These are phyloP conservation scores for Gulo gulo DNA, from an alignment of 2,113 vertebrate genomes.

Conservation along the genomic window DNA sequence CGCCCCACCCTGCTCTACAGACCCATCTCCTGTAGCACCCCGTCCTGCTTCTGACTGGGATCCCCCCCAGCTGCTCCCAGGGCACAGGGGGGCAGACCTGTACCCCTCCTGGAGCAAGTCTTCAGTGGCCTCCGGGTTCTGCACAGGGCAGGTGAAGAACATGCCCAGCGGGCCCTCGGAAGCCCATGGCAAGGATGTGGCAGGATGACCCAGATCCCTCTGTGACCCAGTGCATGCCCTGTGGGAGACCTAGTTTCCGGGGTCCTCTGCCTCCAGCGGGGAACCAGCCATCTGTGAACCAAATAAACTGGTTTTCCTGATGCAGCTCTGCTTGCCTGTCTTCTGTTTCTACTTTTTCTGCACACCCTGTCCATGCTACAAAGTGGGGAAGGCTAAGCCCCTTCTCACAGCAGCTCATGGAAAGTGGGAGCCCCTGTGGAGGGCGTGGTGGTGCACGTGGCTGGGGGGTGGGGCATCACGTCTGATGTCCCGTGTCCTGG, in stretches of 20 bases:
- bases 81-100: accelerated
- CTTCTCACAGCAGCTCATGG: accelerated
- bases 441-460: neutral
- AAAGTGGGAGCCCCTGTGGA: neutral
- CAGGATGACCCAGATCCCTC: no score
- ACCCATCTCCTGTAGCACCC: neutral
- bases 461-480: accelerated
- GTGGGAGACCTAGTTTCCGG: accelerated
- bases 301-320: neutral
- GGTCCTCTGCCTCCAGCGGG: no score
- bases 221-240: neutral
- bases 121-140: accelerated
- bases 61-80: neutral
- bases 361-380: accelerated
- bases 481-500: neutral
- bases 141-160: no score
- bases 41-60: neutral
- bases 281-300: neutral
- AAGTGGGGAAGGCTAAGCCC: neutral
- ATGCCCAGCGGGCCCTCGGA: accelerated
- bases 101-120: accelerated
- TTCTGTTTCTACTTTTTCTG: neutral
- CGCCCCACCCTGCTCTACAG: neutral
- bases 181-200: neutral
- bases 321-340: accelerated